Base-by-base conservation (phyloP, 2,113 vertebrate genomes). In the Pangasianodon gigas region DNA sequence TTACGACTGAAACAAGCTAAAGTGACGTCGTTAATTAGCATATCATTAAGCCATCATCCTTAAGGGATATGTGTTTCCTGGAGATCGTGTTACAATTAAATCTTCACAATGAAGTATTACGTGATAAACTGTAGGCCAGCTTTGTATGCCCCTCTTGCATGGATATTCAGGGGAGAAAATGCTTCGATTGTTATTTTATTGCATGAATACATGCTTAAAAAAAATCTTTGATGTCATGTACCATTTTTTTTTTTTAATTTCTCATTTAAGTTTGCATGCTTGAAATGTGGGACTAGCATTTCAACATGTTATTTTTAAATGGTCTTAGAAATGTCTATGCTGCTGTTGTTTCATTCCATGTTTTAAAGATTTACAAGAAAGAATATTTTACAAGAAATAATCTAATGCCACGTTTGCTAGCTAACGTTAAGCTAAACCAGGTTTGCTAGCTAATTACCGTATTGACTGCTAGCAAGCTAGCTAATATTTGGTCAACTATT, bases 361-460 rank as follows among this genome's bases (percentile, higher is more conserved):
- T 60, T 92, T 67, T 90, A 85, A 32, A 60, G 67, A 89, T 81
- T 87, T 37, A 58, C 16, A 21, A 24, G 29, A 52, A 54, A n/a
- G 52, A 58, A 89, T 92, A 90, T 92, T 90, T 89, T 92, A 89
- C 92, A 91, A 91, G 79, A 32, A 82, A 82, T 48, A 79, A 79
- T n/a, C 16, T 77, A 8, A 46, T 67, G 26, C 65, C 29, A 74
- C 37, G 71, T 75, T 71, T 71, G 4, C 75, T 79, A 52, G 46
- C 77, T 52, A 81, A 19, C 51, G 19, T 32, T 81, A 14, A 14
- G 14, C 29, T 32, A 54, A 81, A 81, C 29, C 3, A 54, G 48
- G 29, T 32, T 32, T 32, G 51, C 6, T 81, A 54, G 51, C 48
- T 52, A 79, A 46, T 48, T 67, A 18, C 41, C 24, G 0, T 46